phyloP scores from a whole-genome alignment of 2,797 vertebrate genomes.

The Sylvilagus floridanus region DNA sequence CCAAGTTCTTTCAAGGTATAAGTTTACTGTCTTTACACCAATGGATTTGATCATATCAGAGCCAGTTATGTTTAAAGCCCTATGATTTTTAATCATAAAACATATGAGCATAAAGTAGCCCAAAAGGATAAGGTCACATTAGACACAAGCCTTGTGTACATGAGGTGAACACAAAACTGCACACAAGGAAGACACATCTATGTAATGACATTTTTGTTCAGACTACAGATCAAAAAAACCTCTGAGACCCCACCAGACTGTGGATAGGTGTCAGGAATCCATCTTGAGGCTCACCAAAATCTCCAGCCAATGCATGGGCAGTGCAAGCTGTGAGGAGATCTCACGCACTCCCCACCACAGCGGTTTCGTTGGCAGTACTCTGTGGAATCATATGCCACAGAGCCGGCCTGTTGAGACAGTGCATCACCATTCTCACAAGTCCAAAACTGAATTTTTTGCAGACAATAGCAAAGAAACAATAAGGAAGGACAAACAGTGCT shows the following conservation, averaged over 20 bases:
- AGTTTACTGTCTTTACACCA: constrained; percentile 41
- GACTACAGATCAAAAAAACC: not conserved
- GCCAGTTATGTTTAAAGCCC: not conserved
- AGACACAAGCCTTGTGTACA: not conserved
- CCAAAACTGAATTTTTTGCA: constrained; percentile 20
- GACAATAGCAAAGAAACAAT: constrained; percentile 51
- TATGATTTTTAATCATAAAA: constrained; percentile 50
- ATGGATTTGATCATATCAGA: not conserved
- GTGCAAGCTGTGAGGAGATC: not conserved
- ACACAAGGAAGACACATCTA: not conserved
- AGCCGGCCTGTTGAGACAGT: constrained; percentile 36
- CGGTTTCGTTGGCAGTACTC: not conserved
- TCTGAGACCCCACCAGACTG: not conserved
- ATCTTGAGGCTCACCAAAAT: not conserved
- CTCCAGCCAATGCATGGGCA: not conserved
- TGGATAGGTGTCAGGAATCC: constrained; percentile 2
- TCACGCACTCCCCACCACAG: not conserved
- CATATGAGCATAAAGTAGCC: not conserved
- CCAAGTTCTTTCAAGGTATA: constrained; percentile 39
- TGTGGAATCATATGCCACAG: not conserved
- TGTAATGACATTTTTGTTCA: not conserved
- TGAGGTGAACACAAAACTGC: not conserved
- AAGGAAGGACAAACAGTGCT: constrained; percentile 1
- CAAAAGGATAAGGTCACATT: not conserved
- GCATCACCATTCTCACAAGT: constrained; percentile 1